These are phyloP conservation scores for Petaurus breviceps DNA, from an alignment of 2,113 vertebrate species.

Conservation along the genomic window DNA sequence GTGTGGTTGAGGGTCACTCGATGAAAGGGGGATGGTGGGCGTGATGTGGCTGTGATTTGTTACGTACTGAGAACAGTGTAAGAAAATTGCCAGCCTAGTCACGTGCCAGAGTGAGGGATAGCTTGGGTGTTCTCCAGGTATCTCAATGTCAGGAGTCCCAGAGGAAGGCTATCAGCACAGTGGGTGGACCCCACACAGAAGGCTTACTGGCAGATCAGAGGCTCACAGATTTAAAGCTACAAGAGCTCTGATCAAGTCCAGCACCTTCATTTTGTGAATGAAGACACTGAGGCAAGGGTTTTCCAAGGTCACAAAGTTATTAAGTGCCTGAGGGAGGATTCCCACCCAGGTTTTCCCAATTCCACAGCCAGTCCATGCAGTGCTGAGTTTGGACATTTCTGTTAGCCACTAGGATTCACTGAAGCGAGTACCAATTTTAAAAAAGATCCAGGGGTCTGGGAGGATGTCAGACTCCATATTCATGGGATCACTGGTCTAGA, in stretches of 20 bases:
- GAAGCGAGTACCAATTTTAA: no score
- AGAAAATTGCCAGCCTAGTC: not conserved
- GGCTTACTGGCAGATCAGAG: not conserved
- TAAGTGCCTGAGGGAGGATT: no score
- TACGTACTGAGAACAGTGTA: not conserved
- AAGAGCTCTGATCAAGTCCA: not conserved
- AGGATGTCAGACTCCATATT: no score
- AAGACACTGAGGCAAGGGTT: not conserved
- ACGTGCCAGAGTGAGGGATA: not conserved
- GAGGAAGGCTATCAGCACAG: not conserved
- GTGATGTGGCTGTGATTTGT: not conserved
- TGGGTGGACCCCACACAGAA: not conserved
- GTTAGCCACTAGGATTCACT: no score
- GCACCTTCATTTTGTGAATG: not conserved
- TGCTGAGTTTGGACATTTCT: no score
- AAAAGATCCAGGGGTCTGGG: no score
- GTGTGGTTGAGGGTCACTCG: not conserved
- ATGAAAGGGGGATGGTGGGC: not conserved
- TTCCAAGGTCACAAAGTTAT: not conserved
- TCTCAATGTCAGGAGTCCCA: not conserved
- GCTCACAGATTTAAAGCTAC: not conserved
- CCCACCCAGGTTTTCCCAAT: no score
- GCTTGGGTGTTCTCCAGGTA: not conserved
- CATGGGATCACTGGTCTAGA: no score
- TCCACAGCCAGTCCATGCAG: no score